Evolutionary conservation across 1,140 invertebrate genomes (phyloP).

Genomic region (Lasioglossum baleicum): DNA sequence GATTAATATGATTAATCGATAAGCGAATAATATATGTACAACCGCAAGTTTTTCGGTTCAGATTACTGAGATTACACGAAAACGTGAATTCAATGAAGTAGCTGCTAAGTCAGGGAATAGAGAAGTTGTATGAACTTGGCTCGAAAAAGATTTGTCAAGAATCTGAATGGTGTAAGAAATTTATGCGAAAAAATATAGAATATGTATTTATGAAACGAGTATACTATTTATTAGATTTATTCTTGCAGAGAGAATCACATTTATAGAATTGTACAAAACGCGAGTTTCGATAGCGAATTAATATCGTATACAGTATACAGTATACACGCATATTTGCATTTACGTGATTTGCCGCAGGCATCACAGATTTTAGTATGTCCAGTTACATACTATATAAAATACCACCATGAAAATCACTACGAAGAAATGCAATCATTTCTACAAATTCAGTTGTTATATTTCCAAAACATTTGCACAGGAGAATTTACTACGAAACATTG

Average conservation of each 20-base stretch:
- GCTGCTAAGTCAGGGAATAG: not conserved
- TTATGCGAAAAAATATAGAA: constrained; percentile 40
- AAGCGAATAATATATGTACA: not conserved
- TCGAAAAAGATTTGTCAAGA: constrained; percentile 8
- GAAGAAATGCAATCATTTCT: constrained; percentile 33
- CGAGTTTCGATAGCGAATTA: constrained; percentile 37
- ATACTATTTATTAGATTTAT: constrained; percentile 32
- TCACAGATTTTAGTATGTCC: constrained; percentile 21
- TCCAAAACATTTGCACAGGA: constrained; percentile 18
- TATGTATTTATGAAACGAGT: constrained; percentile 41
- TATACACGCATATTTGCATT: constrained; percentile 40
- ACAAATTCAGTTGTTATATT: constrained; percentile 37
- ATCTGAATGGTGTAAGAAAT: constrained; percentile 23
- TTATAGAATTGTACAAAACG: constrained; percentile 62
- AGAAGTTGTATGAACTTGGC: constrained; percentile 3
- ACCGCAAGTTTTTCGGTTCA: not conserved
- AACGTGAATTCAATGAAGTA: not conserved
- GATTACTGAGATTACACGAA: not conserved
- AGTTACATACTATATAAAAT: constrained; percentile 13
- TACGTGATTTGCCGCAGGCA: constrained; percentile 2
- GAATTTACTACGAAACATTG: constrained; percentile 8
- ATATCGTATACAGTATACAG: constrained; percentile 29
- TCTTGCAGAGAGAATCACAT: constrained; percentile 33
- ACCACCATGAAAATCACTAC: not conserved
- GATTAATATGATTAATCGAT: constrained; percentile 14